Evolutionary conservation across 2,888 invertebrate species (phyloP).

Genomic region (Zygaena filipendulae): DNA sequence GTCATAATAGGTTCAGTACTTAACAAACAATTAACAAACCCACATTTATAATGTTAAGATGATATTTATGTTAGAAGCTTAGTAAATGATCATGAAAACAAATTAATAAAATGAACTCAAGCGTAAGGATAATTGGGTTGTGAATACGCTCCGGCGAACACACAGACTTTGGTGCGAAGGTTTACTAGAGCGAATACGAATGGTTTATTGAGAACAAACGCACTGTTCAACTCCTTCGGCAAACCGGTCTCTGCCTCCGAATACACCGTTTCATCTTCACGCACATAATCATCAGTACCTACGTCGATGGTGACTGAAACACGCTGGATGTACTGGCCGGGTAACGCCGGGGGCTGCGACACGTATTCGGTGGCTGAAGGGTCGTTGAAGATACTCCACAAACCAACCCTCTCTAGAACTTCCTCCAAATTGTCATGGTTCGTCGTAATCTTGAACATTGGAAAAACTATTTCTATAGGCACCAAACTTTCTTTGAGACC

Average conservation of each 20-base stretch:
- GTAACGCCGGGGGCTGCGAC: not conserved
- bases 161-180: no score
- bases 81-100: no score
- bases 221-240: not conserved
- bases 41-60: no score
- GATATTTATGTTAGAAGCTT: no score
- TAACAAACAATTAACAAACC: no score
- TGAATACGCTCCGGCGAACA: no score
- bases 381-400: not conserved
- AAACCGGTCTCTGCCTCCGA: not conserved
- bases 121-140: no score
- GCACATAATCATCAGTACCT: not conserved
- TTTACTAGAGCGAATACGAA: no score
- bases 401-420: not conserved
- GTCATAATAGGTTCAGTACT: no score
- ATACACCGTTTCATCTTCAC: not conserved
- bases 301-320: not conserved
- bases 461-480: not conserved
- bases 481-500: not conserved
- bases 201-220: not conserved
- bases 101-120: no score
- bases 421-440: not conserved
- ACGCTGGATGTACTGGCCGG: not conserved
- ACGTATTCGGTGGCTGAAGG: not conserved
- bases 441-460: not conserved